These are phyloP conservation scores for Lasioglossum leucozonium DNA, from an alignment of 2,888 invertebrate genomes.

Conservation along the genomic window DNA sequence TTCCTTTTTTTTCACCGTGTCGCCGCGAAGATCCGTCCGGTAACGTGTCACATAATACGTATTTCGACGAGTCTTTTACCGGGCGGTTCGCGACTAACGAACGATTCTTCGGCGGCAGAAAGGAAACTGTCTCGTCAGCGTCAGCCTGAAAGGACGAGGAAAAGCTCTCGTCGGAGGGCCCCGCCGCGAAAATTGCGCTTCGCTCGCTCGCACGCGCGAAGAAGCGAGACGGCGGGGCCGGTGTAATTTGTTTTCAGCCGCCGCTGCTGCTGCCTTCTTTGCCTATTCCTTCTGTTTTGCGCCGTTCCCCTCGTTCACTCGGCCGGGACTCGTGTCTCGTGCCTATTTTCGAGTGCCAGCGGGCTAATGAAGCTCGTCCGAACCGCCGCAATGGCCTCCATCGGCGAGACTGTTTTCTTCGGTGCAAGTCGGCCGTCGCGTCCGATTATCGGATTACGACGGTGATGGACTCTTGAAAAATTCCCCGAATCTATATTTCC, in stretches of 20 bases:
- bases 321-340: slow-evolving; percentile 18
- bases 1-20: slow-evolving; percentile 20
- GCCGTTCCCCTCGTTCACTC: slow-evolving; percentile 17
- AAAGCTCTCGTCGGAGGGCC: slow-evolving; percentile 73
- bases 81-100: slow-evolving; percentile 74
- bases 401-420: slow-evolving; percentile 22
- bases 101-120: slow-evolving; percentile 78
- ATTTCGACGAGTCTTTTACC: slow-evolving; percentile 65
- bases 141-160: slow-evolving; percentile 73
- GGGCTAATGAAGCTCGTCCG: slow-evolving; percentile 41
- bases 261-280: slow-evolving; percentile 65
- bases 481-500: background rate
- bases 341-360: slow-evolving; percentile 43
- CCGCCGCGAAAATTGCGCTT: slow-evolving; percentile 76
- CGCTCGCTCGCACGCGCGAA: slow-evolving; percentile 55
- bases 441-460: slow-evolving; percentile 22
- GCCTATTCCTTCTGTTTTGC: slow-evolving; percentile 39
- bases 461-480: background rate
- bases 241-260: slow-evolving; percentile 78
- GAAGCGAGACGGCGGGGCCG: slow-evolving; percentile 57
- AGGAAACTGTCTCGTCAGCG: slow-evolving; percentile 79
- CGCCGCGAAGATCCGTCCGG: slow-evolving; percentile 32
- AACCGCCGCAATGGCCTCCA: slow-evolving; percentile 12
- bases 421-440: background rate
- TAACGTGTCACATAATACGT: slow-evolving; percentile 60